These are phyloP conservation scores for Bryconaethiops microstoma DNA, from an alignment of 2,797 vertebrate genomes.

Conservation along the genomic window DNA sequence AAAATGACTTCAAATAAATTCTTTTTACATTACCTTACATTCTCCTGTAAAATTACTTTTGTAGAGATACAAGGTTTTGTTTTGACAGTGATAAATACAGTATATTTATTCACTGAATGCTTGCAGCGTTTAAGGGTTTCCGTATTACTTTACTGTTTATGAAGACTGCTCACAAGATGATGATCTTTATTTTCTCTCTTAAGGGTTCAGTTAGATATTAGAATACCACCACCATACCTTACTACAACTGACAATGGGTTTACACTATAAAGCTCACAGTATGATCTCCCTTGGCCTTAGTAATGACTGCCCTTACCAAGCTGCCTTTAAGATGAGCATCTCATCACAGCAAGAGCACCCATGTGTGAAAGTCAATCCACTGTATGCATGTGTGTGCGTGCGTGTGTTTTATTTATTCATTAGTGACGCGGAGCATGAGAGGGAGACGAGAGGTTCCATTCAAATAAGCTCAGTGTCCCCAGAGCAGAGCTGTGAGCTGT, in stretches of 20 bases:
- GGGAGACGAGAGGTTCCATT: slow-evolving; percentile 53
- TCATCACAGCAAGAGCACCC: slow-evolving; percentile 75
- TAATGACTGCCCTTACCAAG: slow-evolving; percentile 69
- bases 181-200: slow-evolving; percentile 10
- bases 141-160: no score
- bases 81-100: no score
- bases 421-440: slow-evolving; percentile 74
- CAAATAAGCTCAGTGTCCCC: slow-evolving; percentile 59
- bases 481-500: slow-evolving; percentile 47
- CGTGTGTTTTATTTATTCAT: slow-evolving; percentile 82
- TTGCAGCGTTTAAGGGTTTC: no score
- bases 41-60: no score
- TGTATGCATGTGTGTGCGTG: slow-evolving; percentile 77
- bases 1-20: no score
- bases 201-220: slow-evolving; percentile 25
- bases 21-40: no score
- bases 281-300: slow-evolving; percentile 36
- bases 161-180: no score
- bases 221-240: slow-evolving; percentile 17
- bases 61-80: no score
- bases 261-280: slow-evolving; percentile 22
- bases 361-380: slow-evolving; percentile 81
- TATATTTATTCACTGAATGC: no score
- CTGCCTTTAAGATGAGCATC: slow-evolving; percentile 63
- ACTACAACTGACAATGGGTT: slow-evolving; percentile 32